Percentiles rank a stretch among this genome's conserved stretches.
Evolutionary conservation across 2,797 vertebrate genomes (phyloP).

Genomic region (Simalia tracyae): DNA sequence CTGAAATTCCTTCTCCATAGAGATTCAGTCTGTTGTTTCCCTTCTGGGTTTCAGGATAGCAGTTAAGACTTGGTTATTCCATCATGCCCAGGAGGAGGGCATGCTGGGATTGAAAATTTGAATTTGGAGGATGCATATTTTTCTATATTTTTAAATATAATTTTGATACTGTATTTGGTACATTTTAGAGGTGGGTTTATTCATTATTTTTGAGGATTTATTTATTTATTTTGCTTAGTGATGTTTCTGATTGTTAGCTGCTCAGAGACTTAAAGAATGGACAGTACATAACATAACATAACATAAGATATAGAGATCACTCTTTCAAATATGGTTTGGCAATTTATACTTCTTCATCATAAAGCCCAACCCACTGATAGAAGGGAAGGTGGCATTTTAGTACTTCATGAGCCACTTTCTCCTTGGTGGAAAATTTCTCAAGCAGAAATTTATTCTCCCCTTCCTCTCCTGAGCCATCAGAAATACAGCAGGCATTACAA

Average conservation of each 20-base stretch:
- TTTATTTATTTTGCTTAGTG: not conserved
- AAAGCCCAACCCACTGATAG: not conserved
- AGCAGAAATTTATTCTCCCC: slow-evolving; percentile 20
- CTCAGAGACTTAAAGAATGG: not conserved
- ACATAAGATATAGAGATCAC: not conserved
- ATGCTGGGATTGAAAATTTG: not conserved
- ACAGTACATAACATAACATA: not conserved
- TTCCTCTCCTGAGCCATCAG: slow-evolving; percentile 10
- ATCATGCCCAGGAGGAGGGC: not conserved
- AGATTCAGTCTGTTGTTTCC: not conserved
- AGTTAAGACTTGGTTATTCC: not conserved
- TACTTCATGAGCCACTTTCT: not conserved
- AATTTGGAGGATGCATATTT: not conserved
- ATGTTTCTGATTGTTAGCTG: not conserved
- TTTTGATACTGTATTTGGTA: not conserved
- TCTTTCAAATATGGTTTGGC: not conserved
- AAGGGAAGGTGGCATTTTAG: not conserved
- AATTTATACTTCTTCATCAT: not conserved
- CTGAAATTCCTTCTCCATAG: too few relatives aligned
- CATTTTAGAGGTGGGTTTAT: not conserved
- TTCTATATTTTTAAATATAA: not conserved
- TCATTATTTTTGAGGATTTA: not conserved
- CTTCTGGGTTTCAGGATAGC: not conserved
- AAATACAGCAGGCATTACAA: slow-evolving; percentile 22
- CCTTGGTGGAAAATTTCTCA: slow-evolving; percentile 17